Base-by-base conservation (phyloP, 2,113 vertebrate species). In the Falco punctatus region DNA sequence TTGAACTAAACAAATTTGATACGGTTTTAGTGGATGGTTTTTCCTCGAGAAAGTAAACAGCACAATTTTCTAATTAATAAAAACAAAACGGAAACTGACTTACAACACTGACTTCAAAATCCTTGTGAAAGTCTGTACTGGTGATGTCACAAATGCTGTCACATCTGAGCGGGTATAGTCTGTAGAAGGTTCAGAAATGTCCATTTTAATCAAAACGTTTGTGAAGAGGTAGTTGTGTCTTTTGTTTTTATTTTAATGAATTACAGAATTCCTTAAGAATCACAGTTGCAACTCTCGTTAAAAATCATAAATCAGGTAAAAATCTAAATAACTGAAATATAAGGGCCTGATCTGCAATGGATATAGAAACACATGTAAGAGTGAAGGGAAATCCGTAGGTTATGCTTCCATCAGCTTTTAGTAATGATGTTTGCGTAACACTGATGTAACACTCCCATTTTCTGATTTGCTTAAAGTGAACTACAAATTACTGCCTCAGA, bases 131-230 rank as follows among this genome's bases (percentile, higher is more conserved):
- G 75, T 96, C 95, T 96, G 92, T 96, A 93, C 90, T 95, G 90
- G 83, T 90, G 96, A 94, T 96, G 88, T 93, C 95, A 96, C 80
- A 97, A 96, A 96, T 96, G 88, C 82, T 96, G 94, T 86, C 95
- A 92, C 88, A 95, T 93, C 86, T 95, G 96, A 96, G 80, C 75
- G 3, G 90, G 75, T 94, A 59, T 57, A 94, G 82, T 95, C 92
- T 97, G 95, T 78, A 94, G 95, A 81, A 89, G 92, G 94, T 95
- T 97, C 65, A 94, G 83, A 96, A 96, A 97, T 19, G 92, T 81
- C 90, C 65, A 69, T 92, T 96, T 92, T 96, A 96, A 96, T 96
- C 35, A 91, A 92, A 92, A 91, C 35, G 59, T 86, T 92, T 96
- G 84, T 57, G 61, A 75, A 69, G 71, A 91, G 57, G 69, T 79